Conservation (phyloP, 1,140 invertebrate genomes). For the Drosophila eugracilis region DNA sequence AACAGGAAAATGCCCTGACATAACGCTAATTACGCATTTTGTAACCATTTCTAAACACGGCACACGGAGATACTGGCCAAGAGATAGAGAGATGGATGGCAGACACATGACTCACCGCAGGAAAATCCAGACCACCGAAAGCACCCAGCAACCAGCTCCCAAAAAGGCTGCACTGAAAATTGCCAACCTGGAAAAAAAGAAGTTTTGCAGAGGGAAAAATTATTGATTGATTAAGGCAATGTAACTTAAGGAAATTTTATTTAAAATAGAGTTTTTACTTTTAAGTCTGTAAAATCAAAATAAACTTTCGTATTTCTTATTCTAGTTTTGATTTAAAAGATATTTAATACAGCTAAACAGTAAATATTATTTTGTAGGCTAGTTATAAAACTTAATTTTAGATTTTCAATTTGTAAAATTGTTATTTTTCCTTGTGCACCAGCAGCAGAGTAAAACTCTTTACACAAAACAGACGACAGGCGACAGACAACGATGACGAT, state of each 20-base stretch:
- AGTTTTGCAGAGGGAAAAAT: not conserved
- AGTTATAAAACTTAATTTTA: too few species aligned
- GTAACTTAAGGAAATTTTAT: not conserved
- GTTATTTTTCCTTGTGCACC: not conserved
- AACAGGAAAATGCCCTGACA: conserved; percentile 56
- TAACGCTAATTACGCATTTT: conserved; percentile 82
- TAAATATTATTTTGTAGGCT: too few species aligned
- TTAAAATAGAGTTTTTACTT: not conserved
- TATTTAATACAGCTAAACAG: too few species aligned
- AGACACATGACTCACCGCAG: conserved; percentile 52
- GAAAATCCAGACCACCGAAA: conserved; percentile 12
- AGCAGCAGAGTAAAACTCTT: conserved; percentile 47
- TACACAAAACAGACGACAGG: conserved; percentile 52
- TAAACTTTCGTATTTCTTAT: too few species aligned
- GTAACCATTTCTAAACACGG: conserved; percentile 70
- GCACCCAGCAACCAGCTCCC: conserved; percentile 26
- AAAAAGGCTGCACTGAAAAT: conserved; percentile 34
- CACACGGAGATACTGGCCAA: conserved; percentile 8
- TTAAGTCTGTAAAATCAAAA: too few species aligned
- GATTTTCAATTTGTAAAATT: too few species aligned
- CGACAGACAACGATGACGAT: conserved; percentile 55
- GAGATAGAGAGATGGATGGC: conserved; percentile 31
- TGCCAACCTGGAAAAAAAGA: conserved; percentile 7
- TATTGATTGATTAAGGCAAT: too few species aligned
- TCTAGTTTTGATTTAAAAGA: too few species aligned